Evolutionary conservation across 2,888 invertebrate species (phyloP).

Genomic region (Amorpha juglandis): DNA sequence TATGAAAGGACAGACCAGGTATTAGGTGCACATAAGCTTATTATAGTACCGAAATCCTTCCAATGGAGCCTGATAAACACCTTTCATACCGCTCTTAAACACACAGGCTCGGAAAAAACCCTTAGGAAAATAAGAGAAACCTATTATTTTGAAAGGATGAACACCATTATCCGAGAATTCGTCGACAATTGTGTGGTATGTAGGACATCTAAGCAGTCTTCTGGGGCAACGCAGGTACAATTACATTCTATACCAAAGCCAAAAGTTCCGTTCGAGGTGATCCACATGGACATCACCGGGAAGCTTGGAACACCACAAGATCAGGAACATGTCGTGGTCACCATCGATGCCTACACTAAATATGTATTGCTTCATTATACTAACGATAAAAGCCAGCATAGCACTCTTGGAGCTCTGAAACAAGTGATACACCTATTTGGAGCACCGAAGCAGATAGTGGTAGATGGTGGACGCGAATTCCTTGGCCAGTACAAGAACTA

Average conservation of each 20-base stretch:
- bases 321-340: not conserved
- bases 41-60: not conserved
- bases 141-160: not conserved
- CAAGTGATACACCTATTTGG: not conserved
- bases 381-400: not conserved
- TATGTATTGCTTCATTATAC: not conserved
- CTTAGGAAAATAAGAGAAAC: not conserved
- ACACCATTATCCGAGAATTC: not conserved
- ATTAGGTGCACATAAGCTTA: too few species aligned
- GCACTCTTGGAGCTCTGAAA: not conserved
- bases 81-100: not conserved
- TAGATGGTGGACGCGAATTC: not conserved
- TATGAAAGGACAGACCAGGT: too few species aligned
- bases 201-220: not conserved
- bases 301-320: not conserved
- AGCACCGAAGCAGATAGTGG: not conserved
- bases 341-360: not conserved
- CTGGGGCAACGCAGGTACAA: not conserved
- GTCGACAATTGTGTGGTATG: not conserved
- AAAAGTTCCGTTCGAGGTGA: not conserved
- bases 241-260: not conserved
- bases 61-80: not conserved
- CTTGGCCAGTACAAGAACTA: not conserved
- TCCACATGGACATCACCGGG: not conserved
- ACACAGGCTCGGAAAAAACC: not conserved